Evolutionary conservation across 2,888 invertebrate genomes (phyloP).

Genomic region (Horisme vitalbata): DNA sequence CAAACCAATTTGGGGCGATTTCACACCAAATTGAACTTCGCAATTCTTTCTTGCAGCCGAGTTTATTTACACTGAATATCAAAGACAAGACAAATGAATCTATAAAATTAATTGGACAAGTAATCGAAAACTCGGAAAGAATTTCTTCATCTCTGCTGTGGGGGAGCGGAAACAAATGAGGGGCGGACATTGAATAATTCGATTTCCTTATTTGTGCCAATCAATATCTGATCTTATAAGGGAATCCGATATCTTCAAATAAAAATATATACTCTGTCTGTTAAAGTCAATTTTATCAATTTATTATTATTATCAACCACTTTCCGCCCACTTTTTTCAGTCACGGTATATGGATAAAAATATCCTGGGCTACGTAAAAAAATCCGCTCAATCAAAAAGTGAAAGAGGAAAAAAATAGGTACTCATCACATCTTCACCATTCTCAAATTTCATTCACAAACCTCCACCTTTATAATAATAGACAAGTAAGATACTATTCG

Average conservation of each 20-base stretch:
- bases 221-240: conserved; percentile 78
- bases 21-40: conserved; percentile 15
- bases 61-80: conserved; percentile 47
- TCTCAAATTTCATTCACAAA: no score
- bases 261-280: conserved; percentile 38
- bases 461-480: no score
- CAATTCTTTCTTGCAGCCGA: conserved; percentile 16
- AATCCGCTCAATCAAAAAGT: no score
- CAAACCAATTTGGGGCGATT: conserved; percentile 4
- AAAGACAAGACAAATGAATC: conserved; percentile 80
- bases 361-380: no score
- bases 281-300: no score
- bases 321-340: no score
- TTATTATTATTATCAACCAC: no score
- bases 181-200: conserved; percentile 83
- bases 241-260: conserved; percentile 63
- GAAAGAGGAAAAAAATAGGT: no score
- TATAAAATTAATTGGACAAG: conserved; percentile 83
- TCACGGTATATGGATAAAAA: no score
- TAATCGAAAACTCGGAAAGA: conserved; percentile 83
- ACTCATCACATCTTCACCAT: neutral
- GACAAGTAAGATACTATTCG: no score
- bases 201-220: conserved; percentile 83
- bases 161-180: conserved; percentile 80
- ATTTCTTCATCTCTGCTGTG: conserved; percentile 79